These are phyloP conservation scores for Gymnosoma rotundatum DNA, from an alignment of 2,888 invertebrate genomes.

Conservation along the genomic window DNA sequence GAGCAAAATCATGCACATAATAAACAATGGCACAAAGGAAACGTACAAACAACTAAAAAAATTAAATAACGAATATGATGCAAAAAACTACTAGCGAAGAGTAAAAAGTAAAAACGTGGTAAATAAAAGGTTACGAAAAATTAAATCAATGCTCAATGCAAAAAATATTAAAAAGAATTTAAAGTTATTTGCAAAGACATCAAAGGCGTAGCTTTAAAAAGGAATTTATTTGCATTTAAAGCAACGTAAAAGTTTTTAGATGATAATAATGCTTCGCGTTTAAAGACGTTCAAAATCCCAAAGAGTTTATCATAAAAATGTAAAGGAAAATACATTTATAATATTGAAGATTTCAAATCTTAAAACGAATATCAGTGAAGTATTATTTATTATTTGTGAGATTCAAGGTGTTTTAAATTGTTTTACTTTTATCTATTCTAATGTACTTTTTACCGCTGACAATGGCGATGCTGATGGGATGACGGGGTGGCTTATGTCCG, in stretches of 20 bases:
- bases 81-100: slow-evolving; percentile 33
- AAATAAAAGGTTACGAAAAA: slow-evolving; percentile 4
- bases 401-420: too few species aligned
- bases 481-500: too few species aligned
- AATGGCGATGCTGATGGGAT: too few species aligned
- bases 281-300: too few species aligned
- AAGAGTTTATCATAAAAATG: too few species aligned
- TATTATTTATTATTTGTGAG: too few species aligned
- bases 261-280: too few species aligned
- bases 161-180: slow-evolving; percentile 29
- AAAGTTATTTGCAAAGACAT: slow-evolving; percentile 8
- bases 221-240: not conserved
- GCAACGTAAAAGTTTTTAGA: not conserved
- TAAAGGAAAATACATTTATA: too few species aligned
- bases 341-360: too few species aligned
- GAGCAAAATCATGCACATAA: slow-evolving; percentile 54
- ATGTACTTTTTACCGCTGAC: too few species aligned
- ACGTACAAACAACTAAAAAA: not conserved
- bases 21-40: slow-evolving; percentile 47
- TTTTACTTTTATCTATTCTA: too few species aligned
- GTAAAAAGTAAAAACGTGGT: slow-evolving; percentile 57
- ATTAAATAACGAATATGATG: not conserved
- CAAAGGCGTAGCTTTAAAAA: slow-evolving; percentile 23
- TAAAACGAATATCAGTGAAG: too few species aligned
- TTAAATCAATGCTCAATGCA: slow-evolving; percentile 12